Base-by-base conservation (phyloP, 2,113 vertebrate genomes). In the Protomyctophum bolini region DNA sequence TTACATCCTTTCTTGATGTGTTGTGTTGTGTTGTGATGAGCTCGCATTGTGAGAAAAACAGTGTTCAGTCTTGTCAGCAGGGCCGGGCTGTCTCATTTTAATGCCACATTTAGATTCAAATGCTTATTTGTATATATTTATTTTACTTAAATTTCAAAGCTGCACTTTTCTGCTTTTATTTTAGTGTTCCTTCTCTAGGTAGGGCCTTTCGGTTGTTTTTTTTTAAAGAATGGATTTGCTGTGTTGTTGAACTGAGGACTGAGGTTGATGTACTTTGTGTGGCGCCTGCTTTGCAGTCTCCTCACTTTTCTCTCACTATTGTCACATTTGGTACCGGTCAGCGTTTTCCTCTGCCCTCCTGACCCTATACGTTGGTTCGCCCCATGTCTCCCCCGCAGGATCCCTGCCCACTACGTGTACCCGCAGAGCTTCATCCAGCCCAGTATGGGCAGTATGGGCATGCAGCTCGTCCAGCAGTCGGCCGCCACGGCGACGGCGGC, bases 341-440 rank as follows among this genome's bases (percentile, higher is more conserved):
- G 7, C n/a, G 51, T 1, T 10, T 5, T 59, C 28, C 67, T 68
- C 7, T 67, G 65, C 57, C 75, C 69, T 88, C 75, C 69, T 88
- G 70, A 89, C 77, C 72, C 66, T 64, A 51, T 58, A 63, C 73
- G 52, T 80, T 54, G 85, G 52, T 21, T 21, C 21, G 21, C 21
- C 21, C 21, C 69, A 76, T 89, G 47, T 86, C 64, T 85, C 77
- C 33, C 21, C 93, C 72, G 88, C 95, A 98, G 97, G 94, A 96
- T 98, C 68, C 96, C 97, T 12, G 95, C 97, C 76, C 97, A 98
- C 88, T 98, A 98, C 63, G 94, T 98, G 80, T 98, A 98, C 84
- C 97, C 96, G 61, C 97, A 98, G 93, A 96, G 96, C 72, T 98
- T 97, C 50, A 92, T 98, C 80, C 97, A 98, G 84, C 97, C 97